Conservation (phyloP, 2,888 invertebrate genomes). For the Cryptocephalus primarius region DNA sequence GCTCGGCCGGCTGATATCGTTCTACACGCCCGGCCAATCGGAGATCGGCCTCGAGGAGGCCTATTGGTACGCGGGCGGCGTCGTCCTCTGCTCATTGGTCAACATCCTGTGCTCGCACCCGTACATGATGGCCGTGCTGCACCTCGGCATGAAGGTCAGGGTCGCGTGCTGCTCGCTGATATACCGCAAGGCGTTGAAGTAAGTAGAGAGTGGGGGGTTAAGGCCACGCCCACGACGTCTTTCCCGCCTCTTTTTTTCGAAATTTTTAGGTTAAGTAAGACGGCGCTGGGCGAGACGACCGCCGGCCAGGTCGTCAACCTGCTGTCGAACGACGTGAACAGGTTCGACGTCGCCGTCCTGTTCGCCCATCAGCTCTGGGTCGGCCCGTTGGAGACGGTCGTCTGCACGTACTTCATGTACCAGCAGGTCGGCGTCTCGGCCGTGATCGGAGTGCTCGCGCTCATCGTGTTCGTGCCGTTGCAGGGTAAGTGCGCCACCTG, state of each 20-base stretch:
- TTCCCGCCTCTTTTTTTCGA: no score
- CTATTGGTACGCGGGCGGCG: slow-evolving; percentile 65
- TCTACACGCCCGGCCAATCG: slow-evolving; percentile 39
- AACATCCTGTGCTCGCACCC: slow-evolving; percentile 69
- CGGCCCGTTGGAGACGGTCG: slow-evolving; percentile 66
- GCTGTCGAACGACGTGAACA: slow-evolving; percentile 78
- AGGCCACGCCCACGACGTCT: no score
- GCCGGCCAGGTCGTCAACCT: slow-evolving; percentile 73
- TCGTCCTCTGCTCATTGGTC: slow-evolving; percentile 62
- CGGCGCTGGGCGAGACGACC: slow-evolving; percentile 66
- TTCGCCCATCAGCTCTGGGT: slow-evolving; percentile 76
- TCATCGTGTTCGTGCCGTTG: slow-evolving; percentile 40
- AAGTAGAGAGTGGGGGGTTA: no score
- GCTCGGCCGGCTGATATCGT: slow-evolving; percentile 51
- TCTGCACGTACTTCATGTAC: slow-evolving; percentile 67
- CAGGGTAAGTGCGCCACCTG: slow-evolving; percentile 32
- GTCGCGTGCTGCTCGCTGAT: slow-evolving; percentile 77
- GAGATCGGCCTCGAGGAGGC: slow-evolving; percentile 45
- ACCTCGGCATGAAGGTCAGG: slow-evolving; percentile 78
- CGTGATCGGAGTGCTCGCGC: slow-evolving; percentile 44
- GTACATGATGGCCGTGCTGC: slow-evolving; percentile 78
- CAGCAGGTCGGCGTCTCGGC: slow-evolving; percentile 47
- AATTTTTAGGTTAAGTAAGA: slow-evolving; percentile 41
- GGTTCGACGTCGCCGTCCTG: slow-evolving; percentile 72
- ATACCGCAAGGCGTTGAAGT: slow-evolving; percentile 54